Evolutionary conservation across 2,888 invertebrate species (phyloP).

Genomic region (Eupeodes luniger): DNA sequence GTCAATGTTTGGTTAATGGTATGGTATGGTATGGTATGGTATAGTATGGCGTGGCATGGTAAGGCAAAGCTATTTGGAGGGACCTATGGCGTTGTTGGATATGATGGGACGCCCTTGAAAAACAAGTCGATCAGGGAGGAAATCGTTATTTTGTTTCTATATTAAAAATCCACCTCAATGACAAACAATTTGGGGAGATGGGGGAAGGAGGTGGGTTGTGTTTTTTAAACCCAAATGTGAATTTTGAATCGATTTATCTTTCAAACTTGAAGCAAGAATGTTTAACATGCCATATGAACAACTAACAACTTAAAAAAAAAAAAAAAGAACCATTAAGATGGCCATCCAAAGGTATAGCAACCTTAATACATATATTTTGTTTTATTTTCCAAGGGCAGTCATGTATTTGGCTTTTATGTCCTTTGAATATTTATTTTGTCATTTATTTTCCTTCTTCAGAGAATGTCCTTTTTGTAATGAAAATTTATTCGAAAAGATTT

Average conservation of each 20-base stretch:
- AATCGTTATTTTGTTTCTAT: neutral
- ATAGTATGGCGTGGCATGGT: too few relatives aligned
- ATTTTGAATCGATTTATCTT: conserved; percentile 11
- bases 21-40: neutral
- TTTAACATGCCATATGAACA: neutral
- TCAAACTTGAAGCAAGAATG: conserved; percentile 2
- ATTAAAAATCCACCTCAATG: neutral
- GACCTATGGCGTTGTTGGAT: neutral
- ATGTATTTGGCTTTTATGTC: conserved; percentile 4
- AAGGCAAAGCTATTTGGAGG: neutral
- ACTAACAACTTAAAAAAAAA: neutral
- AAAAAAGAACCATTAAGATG: neutral
- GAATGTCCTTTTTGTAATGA: neutral
- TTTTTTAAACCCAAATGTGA: neutral
- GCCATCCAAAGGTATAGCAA: neutral
- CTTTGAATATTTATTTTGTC: neutral
- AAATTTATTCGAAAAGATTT: too few relatives aligned
- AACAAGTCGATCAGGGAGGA: neutral
- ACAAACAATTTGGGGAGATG: neutral
- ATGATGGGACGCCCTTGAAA: neutral
- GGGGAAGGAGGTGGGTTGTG: too few relatives aligned
- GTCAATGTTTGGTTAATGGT: conserved; percentile 25
- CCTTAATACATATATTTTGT: neutral
- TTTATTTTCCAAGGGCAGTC: neutral
- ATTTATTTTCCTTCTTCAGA: too few relatives aligned